phyloP scores from a whole-genome alignment of 2,797 vertebrate species.

The Cheirogaleus major region DNA sequence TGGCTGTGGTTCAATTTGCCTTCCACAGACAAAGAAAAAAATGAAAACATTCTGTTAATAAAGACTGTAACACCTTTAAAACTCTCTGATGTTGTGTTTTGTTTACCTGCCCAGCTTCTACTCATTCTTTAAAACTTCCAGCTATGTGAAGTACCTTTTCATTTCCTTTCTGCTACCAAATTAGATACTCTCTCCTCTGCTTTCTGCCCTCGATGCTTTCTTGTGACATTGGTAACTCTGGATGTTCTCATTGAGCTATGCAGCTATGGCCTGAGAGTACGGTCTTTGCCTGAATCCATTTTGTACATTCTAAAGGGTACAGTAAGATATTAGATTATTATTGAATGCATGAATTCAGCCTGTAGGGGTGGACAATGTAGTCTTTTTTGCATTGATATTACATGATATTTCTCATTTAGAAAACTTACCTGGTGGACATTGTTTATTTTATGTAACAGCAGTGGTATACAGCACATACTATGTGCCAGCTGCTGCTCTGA shows the following conservation, averaged over 20 bases:
- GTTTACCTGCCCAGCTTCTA: neutral
- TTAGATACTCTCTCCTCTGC: neutral
- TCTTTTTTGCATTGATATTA: neutral
- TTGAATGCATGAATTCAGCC: neutral
- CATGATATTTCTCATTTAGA: neutral
- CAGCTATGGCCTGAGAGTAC: fast-evolving
- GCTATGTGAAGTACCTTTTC: neutral
- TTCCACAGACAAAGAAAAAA: neutral
- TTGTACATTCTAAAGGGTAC: neutral
- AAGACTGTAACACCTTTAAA: neutral
- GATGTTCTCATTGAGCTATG: neutral
- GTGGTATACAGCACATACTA: neutral
- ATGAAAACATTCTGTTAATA: neutral
- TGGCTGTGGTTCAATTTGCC: neutral
- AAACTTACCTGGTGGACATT: neutral
- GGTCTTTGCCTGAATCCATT: neutral
- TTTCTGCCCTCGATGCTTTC: neutral
- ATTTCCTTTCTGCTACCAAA: neutral
- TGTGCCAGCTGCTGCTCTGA: neutral
- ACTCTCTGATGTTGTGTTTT: neutral
- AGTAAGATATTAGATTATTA: neutral
- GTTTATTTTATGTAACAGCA: neutral
- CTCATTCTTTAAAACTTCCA: neutral
- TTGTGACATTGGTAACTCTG: neutral
- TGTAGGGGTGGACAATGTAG: neutral